Conservation (phyloP, 2,888 invertebrate species). For the Ferdinandea cuprea region DNA sequence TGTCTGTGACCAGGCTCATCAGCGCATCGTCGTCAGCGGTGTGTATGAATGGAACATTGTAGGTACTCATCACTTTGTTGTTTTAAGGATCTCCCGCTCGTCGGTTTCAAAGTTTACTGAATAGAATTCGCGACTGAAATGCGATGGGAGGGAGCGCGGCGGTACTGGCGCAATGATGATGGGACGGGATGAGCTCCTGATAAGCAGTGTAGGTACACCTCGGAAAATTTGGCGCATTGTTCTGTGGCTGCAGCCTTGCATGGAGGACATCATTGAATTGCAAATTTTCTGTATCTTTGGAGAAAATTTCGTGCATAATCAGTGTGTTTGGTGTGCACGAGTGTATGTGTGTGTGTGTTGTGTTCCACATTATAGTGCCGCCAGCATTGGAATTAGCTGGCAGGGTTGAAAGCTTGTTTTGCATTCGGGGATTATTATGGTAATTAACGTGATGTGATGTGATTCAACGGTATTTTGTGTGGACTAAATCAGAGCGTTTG, state of each 20-base stretch:
- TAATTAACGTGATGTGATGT: conserved; percentile 48
- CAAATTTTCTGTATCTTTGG: conserved; percentile 64
- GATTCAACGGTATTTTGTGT: conserved; percentile 28
- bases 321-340: conserved; percentile 17
- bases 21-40: conserved; percentile 31
- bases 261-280: conserved; percentile 61
- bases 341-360: conserved; percentile 5
- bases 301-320: conserved; percentile 55
- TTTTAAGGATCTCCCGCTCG: conserved; percentile 44
- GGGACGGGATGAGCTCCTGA: conserved; percentile 4
- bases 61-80: conserved; percentile 51
- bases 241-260: conserved; percentile 29
- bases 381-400: conserved; percentile 48
- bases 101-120: conserved; percentile 44
- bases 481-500: conserved; percentile 23
- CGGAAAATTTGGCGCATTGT: conserved; percentile 60
- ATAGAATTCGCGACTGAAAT: conserved; percentile 8
- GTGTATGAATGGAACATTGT: conserved; percentile 20
- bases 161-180: neutral
- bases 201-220: conserved; percentile 35
- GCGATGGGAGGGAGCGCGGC: neutral
- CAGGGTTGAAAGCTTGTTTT: conserved; percentile 26
- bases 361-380: conserved; percentile 25
- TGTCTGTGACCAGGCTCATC: conserved; percentile 64
- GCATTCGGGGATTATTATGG: conserved; percentile 53